phyloP scores from a whole-genome alignment of 1,140 invertebrate genomes.

The Drosophila lowei region DNA sequence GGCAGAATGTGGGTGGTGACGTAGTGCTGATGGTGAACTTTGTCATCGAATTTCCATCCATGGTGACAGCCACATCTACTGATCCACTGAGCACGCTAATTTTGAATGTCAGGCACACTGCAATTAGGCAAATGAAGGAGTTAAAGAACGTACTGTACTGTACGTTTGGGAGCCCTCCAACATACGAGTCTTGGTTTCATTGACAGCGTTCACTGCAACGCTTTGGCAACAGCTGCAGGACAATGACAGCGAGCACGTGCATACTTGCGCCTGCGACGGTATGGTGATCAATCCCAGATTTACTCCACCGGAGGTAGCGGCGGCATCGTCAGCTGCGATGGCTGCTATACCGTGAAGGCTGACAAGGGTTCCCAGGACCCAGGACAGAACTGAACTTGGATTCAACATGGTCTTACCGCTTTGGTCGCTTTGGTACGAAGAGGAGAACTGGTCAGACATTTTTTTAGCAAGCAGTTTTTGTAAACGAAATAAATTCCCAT shows the following conservation, averaged over 20 bases:
- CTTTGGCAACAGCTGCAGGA: conserved; percentile 61
- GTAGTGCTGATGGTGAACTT: conserved; percentile 39
- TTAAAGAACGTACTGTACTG: no score
- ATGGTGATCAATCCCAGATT: conserved; percentile 33
- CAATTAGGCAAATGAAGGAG: background rate
- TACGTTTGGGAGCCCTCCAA: background rate
- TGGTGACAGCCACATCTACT: conserved; percentile 39
- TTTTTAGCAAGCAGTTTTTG: no score
- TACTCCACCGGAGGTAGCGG: background rate
- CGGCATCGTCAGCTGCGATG: background rate
- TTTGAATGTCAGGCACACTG: conserved; percentile 55
- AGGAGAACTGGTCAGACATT: no score
- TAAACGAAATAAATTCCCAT: no score
- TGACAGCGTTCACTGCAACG: conserved; percentile 30
- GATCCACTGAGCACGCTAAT: conserved; percentile 19
- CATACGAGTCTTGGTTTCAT: conserved; percentile 46
- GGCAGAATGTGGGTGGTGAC: conserved; percentile 38
- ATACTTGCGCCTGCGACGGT: conserved; percentile 20
- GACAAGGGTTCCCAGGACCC: background rate
- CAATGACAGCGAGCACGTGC: conserved; percentile 43
- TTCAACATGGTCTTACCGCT: no score
- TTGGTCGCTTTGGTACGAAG: no score
- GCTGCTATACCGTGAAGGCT: background rate
- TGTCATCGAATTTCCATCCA: conserved; percentile 39
- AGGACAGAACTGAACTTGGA: no score